Evolutionary conservation across 1,140 invertebrate species (phyloP), one percentile per base, ranked within the genome.

Genomic region (Caenorhabditis brenneri): DNA sequence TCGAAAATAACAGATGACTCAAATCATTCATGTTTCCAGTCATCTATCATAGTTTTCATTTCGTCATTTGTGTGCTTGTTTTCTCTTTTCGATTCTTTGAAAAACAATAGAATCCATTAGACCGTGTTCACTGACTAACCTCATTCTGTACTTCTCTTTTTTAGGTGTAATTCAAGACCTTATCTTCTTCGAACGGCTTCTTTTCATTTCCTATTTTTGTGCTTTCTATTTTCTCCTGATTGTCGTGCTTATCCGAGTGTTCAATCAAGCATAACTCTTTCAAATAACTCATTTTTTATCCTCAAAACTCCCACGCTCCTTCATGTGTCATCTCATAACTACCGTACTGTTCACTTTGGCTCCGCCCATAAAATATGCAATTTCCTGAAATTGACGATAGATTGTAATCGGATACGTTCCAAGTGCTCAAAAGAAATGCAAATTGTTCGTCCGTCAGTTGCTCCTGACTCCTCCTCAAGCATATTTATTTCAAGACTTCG

Each of bases 371-470:
- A 42, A 74, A 74, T 74, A 74, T 74, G 65, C 65, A 74, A 74
- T 74, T 74, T 74, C 65, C 65, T 74, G 65, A 42, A 74, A 42
- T 74, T 36, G 65, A 74, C 65, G 29, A n/a, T 9, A 46, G 65
- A 6, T 36, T 74, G 65, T 74, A 74, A 74, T 74, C 36, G 65
- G 65, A 74, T 74, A 74, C n/a, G 65, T 42, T 74, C 22, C 7
- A 74, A 74, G 65, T 42, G 1, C 65, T 74, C 36, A 36, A 36
- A 74, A 65, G 36, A 74, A 74, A 74, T 74, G 65, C 36, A 74
- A 74, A 74, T 74, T 74, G 65, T 74, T 74, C 65, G 10, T n/a
- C n/a, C n/a, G n/a, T n/a, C n/a, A n/a, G n/a, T n/a, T n/a, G n/a
- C n/a, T n/a, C 15, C 24, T 6, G 65, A 42, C 36, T 42, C 36